Conservation (phyloP, 1,140 invertebrate species). For the Hypothenemus hampei region DNA sequence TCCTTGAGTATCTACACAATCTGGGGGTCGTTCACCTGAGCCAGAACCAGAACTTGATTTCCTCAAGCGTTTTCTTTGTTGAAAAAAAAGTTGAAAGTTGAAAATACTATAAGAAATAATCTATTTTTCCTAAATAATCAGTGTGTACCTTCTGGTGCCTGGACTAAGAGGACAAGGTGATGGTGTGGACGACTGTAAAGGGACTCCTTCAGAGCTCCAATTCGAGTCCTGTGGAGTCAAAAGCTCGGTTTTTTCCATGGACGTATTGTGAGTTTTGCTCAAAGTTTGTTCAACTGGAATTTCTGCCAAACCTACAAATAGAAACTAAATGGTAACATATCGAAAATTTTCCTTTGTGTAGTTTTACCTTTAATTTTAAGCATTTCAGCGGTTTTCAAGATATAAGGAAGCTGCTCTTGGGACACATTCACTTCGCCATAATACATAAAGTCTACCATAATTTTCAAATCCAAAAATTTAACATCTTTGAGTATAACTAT, state of each 20-base stretch:
- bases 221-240: constrained; percentile 49
- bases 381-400: constrained; percentile 82
- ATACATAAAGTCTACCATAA: constrained; percentile 90
- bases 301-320: constrained; percentile 63
- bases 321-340: not conserved
- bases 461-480: constrained; percentile 76
- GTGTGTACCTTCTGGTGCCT: constrained; percentile 39
- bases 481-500: constrained; percentile 89
- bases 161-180: constrained; percentile 44
- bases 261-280: constrained; percentile 56
- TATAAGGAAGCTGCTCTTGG: constrained; percentile 78
- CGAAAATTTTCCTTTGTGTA: not conserved
- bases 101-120: too few relatives aligned
- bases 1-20: constrained; percentile 40
- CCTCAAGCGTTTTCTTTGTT: constrained; percentile 63
- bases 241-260: constrained; percentile 47
- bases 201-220: constrained; percentile 44
- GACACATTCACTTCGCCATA: constrained; percentile 88
- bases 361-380: constrained; percentile 70
- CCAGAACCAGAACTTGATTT: constrained; percentile 67
- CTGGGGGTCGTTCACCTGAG: constrained; percentile 52
- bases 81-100: too few relatives aligned
- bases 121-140: too few relatives aligned
- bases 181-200: constrained; percentile 48
- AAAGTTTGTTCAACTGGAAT: constrained; percentile 69